Evolutionary conservation across 2,113 vertebrate species (phyloP), one percentile per base, ranked within the genome.

Genomic region (Lepus timidus): DNA sequence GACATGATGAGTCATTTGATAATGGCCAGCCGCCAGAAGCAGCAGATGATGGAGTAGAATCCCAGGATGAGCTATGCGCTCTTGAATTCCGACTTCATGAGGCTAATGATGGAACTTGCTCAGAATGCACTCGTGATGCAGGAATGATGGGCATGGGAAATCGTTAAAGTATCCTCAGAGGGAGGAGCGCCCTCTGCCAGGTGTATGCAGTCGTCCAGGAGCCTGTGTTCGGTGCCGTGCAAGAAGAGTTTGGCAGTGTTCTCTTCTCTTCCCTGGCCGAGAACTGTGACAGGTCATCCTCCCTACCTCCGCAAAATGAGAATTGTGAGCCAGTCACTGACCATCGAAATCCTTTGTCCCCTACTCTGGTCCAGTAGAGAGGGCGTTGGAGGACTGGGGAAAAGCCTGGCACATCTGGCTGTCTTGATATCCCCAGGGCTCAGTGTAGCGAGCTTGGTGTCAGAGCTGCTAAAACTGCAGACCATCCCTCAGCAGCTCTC

Each of bases 151-250:
- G 99, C 62, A 96, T 99, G 93, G 99, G 99, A 97, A 99, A 99
- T 98, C 98, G 99, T 44, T 99, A 99, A 98, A 99, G 99, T 98
- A 99, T 99, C 95, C 99, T 99, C 0, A 99, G 99, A 33, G 99
- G 99, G 70, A 99, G 99, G 97, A 99, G 99, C 17, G 99, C 99
- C 80, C 98, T 99, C 96, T 98, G 99, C 71, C 98, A 99, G 86
- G 99, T 99, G 99, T 99, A 99, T 97, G 99, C 99, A 0, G 99
- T 99, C 97, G 99, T 99, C 93, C 99, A 99, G 98, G 99, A 99
- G 96, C 99, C 99, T 90, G 99, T 99, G 99, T 99, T 99, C 74
- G 99, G 99, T 0, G 99, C 99, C 0, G 99, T 99, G 95, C 98
- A 99, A 95, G 99, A 99, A 95, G 52, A 99, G 99, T 99, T 99